These are phyloP conservation scores for Unio pictorum DNA, from an alignment of 2,888 invertebrate genomes.

Conservation along the genomic window DNA sequence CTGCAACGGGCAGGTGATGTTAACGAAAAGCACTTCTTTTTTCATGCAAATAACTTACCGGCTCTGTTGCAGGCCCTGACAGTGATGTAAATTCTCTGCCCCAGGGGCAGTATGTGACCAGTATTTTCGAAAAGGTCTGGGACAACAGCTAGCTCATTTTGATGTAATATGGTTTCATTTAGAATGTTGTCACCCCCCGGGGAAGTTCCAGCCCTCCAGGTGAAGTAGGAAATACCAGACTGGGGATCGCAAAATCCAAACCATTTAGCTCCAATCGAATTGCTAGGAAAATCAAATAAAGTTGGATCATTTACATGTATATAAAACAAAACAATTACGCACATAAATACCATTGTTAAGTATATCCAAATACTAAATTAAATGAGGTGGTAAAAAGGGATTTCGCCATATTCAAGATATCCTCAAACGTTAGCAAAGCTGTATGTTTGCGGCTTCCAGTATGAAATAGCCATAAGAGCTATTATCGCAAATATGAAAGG, in stretches of 20 bases:
- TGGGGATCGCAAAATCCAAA: constrained; percentile 23
- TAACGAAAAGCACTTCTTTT: no score
- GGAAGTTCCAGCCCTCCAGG: constrained; percentile 18
- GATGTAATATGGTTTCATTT: constrained; percentile 9
- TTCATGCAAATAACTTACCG: constrained; percentile 13
- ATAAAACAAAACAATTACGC: neutral
- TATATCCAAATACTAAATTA: neutral
- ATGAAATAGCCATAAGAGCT: no score
- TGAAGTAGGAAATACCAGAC: constrained; percentile 20
- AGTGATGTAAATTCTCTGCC: constrained; percentile 30
- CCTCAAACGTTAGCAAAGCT: no score
- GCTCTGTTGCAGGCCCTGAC: constrained; percentile 50
- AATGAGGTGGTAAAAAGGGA: no score
- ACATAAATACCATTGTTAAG: neutral
- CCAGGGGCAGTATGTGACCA: constrained; percentile 18
- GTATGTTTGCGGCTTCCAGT: no score
- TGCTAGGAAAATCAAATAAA: constrained; percentile 6
- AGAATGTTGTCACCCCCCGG: constrained; percentile 12
- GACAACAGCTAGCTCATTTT: constrained; percentile 11
- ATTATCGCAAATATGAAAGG: no score
- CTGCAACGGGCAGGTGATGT: no score
- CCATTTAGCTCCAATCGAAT: constrained; percentile 21
- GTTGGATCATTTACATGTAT: no score
- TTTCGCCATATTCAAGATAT: no score
- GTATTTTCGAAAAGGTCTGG: constrained; percentile 10